Evolutionary conservation across 2,113 vertebrate species (phyloP).

Genomic region (Bubo scandiacus): DNA sequence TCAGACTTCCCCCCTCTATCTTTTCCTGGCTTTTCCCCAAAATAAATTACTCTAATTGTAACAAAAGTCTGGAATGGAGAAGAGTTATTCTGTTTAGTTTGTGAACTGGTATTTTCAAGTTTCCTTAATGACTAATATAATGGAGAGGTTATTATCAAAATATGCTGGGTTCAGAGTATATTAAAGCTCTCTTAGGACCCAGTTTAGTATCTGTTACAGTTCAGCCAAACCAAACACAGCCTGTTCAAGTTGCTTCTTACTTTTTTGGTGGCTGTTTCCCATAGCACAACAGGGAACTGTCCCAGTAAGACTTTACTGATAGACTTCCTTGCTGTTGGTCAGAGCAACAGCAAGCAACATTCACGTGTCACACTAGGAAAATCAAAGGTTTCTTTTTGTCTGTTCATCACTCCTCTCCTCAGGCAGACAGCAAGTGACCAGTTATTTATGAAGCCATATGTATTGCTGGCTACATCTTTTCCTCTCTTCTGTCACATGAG

Average conservation of each 20-base stretch:
- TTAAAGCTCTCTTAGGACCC: constrained; percentile 11
- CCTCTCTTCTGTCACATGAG: not conserved
- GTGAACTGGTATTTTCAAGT: constrained; percentile 58
- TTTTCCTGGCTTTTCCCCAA: constrained; percentile 9
- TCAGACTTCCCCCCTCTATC: not conserved
- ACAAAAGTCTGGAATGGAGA: constrained; percentile 8
- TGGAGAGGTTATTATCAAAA: constrained; percentile 44
- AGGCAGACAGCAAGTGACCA: not conserved
- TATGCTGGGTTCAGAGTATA: not conserved
- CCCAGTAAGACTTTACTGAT: not conserved
- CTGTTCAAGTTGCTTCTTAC: not conserved
- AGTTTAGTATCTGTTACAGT: not conserved
- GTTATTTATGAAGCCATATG: not conserved
- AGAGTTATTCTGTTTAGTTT: constrained; percentile 39
- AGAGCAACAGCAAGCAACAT: not conserved
- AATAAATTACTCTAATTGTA: constrained; percentile 47
- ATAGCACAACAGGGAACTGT: not conserved
- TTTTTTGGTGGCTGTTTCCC: not conserved
- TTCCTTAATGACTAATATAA: constrained; percentile 41
- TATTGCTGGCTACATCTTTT: not conserved
- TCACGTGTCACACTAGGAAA: not conserved
- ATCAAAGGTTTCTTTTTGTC: not conserved
- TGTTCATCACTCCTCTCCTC: not conserved
- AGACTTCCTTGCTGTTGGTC: not conserved
- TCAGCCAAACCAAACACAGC: not conserved